Evolutionary conservation across 1,140 invertebrate genomes (phyloP).

Genomic region (Drosophila repleta): DNA sequence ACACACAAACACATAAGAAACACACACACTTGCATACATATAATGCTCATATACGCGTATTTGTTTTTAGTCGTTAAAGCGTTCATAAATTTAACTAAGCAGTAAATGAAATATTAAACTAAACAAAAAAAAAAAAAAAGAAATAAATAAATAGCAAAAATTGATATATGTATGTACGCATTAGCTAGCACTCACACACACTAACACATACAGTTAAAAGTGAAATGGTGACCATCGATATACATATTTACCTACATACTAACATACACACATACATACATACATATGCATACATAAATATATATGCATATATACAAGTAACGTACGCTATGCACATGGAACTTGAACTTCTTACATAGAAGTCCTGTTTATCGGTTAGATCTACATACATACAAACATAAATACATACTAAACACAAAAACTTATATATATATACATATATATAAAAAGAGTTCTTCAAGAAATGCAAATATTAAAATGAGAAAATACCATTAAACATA

Average conservation of each 20-base stretch:
- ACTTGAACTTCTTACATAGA: conserved; percentile 12
- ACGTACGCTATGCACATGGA: conserved; percentile 14
- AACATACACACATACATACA: conserved; percentile 23
- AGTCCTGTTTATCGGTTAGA: conserved; percentile 6
- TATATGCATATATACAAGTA: conserved; percentile 10
- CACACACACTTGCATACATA: conserved; percentile 46
- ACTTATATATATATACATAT: conserved; percentile 40
- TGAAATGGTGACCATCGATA: conserved; percentile 80
- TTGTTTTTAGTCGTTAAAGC: conserved; percentile 43
- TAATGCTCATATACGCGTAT: conserved; percentile 46
- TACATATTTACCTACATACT: conserved; percentile 64
- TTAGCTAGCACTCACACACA: conserved; percentile 44
- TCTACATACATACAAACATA: conserved; percentile 31
- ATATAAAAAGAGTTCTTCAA: conserved; percentile 51
- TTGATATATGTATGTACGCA: conserved; percentile 56
- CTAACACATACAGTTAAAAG: conserved; percentile 53
- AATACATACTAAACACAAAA: conserved; percentile 1
- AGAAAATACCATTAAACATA: conserved; percentile 50
- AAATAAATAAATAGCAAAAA: conserved; percentile 41
- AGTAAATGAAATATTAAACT: conserved; percentile 39
- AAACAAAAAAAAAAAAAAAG: conserved; percentile 38
- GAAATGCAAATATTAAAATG: conserved; percentile 44
- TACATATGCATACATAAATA: conserved; percentile 14
- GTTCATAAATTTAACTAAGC: conserved; percentile 42
- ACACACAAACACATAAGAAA: conserved; percentile 26